These are phyloP conservation scores for Brienomyrus brachyistius DNA, from an alignment of 2,113 vertebrate genomes.

Conservation along the genomic window DNA sequence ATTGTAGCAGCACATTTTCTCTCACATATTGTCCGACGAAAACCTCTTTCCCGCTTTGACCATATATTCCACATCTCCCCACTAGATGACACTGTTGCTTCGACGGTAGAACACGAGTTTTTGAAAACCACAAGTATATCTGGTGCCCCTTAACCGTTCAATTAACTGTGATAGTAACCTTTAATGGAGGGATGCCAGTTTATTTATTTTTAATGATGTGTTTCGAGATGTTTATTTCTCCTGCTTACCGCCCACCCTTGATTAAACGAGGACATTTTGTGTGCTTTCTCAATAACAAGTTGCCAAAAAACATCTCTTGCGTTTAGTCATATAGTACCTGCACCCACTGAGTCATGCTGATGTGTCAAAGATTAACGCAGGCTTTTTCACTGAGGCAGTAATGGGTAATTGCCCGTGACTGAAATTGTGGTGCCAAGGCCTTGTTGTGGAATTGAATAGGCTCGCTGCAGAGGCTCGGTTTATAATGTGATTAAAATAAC, in stretches of 20 bases:
- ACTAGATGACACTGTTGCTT: slow-evolving; percentile 39
- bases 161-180: not conserved
- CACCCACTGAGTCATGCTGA: not conserved
- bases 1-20: not conserved
- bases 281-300: not conserved
- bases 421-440: not conserved
- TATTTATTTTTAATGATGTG: not conserved
- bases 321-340: not conserved
- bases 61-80: slow-evolving; percentile 26
- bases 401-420: not conserved
- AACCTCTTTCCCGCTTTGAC: not conserved
- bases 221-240: not conserved
- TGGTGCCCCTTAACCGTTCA: not conserved
- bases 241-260: not conserved
- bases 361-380: not conserved
- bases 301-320: not conserved
- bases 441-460: not conserved
- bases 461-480: not conserved
- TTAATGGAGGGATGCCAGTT: not conserved
- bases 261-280: not conserved
- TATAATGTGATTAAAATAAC: slow-evolving; percentile 9
- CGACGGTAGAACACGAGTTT: not conserved
- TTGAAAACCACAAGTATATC: not conserved
- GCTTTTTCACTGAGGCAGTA: not conserved
- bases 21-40: not conserved